Evolutionary conservation across 2,888 invertebrate genomes (phyloP).

Genomic region (Agrilus biguttatus): DNA sequence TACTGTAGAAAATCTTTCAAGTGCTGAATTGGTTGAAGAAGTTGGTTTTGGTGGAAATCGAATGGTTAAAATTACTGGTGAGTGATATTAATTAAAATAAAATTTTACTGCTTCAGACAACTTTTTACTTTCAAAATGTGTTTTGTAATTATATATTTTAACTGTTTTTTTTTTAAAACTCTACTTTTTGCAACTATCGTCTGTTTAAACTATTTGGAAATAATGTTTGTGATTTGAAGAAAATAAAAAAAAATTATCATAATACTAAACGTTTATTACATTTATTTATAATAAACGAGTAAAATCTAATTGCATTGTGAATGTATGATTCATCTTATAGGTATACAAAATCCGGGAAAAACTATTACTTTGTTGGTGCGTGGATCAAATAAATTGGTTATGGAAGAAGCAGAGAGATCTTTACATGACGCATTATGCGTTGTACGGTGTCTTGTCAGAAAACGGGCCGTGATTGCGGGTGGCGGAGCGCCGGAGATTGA

Average conservation of each 20-base stretch:
- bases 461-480: slow-evolving; percentile 82
- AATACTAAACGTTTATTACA: no score
- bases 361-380: slow-evolving; percentile 89
- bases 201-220: no score
- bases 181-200: no score
- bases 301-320: neutral
- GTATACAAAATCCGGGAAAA: slow-evolving; percentile 63
- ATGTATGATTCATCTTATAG: slow-evolving; percentile 21
- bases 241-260: no score
- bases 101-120: neutral
- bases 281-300: no score
- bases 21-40: slow-evolving; percentile 91
- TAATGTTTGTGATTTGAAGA: no score
- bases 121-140: neutral
- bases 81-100: slow-evolving; percentile 1
- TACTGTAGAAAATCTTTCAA: slow-evolving; percentile 76
- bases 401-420: slow-evolving; percentile 70
- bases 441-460: slow-evolving; percentile 90
- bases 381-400: slow-evolving; percentile 68
- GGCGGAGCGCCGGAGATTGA: slow-evolving; percentile 98
- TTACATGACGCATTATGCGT: slow-evolving; percentile 78
- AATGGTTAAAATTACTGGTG: slow-evolving; percentile 58
- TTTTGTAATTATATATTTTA: neutral
- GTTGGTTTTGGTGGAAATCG: slow-evolving; percentile 75
- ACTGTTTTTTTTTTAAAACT: no score